phyloP scores from a whole-genome alignment of 2,888 invertebrate genomes.

The Zele albiditarsus region DNA sequence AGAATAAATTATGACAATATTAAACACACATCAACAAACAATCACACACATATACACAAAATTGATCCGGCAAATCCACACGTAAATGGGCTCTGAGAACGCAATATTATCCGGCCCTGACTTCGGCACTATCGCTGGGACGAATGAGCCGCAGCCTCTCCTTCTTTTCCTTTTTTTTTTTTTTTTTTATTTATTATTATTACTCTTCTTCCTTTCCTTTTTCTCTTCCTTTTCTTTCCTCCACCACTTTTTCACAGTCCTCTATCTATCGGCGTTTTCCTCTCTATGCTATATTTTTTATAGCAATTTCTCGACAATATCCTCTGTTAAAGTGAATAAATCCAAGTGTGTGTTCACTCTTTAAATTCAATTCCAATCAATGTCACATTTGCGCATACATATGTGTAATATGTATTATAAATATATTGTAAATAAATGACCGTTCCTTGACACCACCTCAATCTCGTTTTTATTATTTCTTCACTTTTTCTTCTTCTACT shows the following conservation, averaged over 20 bases:
- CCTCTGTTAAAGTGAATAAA: no score
- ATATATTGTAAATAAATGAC: background rate
- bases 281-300: background rate
- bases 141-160: slow-evolving; percentile 49
- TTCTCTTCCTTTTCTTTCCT: slow-evolving; percentile 44
- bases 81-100: slow-evolving; percentile 28
- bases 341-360: background rate
- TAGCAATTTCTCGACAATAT: background rate
- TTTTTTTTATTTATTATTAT: no score
- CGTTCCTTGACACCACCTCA: background rate
- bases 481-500: background rate
- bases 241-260: background rate
- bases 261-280: background rate
- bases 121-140: slow-evolving; percentile 43
- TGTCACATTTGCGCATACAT: slow-evolving; percentile 2
- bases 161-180: slow-evolving; percentile 44
- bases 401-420: background rate
- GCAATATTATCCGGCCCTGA: slow-evolving; percentile 60
- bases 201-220: slow-evolving; percentile 36
- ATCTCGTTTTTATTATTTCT: background rate
- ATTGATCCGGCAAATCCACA: background rate
- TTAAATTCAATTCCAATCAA: slow-evolving; percentile 9
- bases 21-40: background rate
- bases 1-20: background rate
- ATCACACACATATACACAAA: background rate